These are phyloP conservation scores for Mus spretus DNA, from an alignment of 2,797 vertebrate species.

Conservation along the genomic window DNA sequence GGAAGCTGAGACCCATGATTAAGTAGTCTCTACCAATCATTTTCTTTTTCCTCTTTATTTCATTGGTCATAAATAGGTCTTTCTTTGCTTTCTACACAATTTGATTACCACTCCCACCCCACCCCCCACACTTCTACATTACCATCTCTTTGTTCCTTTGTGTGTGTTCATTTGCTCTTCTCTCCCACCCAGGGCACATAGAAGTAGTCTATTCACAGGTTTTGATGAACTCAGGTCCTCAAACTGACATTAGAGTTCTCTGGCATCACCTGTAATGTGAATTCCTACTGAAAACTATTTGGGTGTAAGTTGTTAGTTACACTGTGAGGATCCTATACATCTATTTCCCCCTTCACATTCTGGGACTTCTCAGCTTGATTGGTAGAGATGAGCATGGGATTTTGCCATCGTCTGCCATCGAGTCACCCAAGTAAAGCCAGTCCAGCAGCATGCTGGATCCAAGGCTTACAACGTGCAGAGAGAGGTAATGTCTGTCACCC, in stretches of 20 bases:
- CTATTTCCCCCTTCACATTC: not conserved
- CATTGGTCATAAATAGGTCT: not conserved
- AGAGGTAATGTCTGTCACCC: slow-evolving; percentile 14
- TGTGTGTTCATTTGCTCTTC: not conserved
- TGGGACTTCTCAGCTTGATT: slow-evolving; percentile 20
- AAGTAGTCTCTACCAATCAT: not conserved
- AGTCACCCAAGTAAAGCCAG: not conserved
- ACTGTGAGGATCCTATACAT: slow-evolving; percentile 12
- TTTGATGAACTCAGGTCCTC: slow-evolving; percentile 30
- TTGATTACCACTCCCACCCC: not conserved
- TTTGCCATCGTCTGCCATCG: slow-evolving; percentile 42
- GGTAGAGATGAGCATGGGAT: not conserved
- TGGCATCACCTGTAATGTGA: slow-evolving; percentile 52
- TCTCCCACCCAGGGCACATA: not conserved
- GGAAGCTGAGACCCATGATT: not conserved
- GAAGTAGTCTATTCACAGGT: slow-evolving; percentile 15
- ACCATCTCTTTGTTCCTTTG: slow-evolving; percentile 16
- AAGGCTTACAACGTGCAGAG: not conserved
- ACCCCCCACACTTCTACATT: not conserved
- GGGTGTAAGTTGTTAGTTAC: slow-evolving; percentile 36
- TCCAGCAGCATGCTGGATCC: slow-evolving; percentile 6
- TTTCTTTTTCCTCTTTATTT: not conserved
- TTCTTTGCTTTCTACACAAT: slow-evolving; percentile 15
- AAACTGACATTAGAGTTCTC: slow-evolving; percentile 39
- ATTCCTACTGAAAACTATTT: slow-evolving; percentile 48